phyloP scores from a whole-genome alignment of 2,797 vertebrate species.

The Brachyalestes nurse region DNA sequence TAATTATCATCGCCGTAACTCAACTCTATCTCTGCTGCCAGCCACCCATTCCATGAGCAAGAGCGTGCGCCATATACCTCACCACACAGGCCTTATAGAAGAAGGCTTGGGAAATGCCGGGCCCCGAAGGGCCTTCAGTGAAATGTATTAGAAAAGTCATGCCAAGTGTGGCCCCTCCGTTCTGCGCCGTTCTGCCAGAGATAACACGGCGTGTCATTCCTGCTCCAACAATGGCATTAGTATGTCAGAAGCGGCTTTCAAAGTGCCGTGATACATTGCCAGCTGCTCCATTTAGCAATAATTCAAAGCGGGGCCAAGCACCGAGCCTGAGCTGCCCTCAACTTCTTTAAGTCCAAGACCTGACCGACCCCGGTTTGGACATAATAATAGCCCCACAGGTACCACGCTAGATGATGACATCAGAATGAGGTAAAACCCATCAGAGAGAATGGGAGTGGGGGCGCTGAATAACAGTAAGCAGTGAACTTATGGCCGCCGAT shows the following conservation, averaged over 20 bases:
- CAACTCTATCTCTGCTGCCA: slow-evolving; percentile 24
- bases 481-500: background rate
- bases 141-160: slow-evolving; percentile 53
- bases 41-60: slow-evolving; percentile 15
- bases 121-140: slow-evolving; percentile 18
- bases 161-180: slow-evolving; percentile 46
- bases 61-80: slow-evolving; percentile 2
- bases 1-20: slow-evolving; percentile 43
- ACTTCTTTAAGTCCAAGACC: slow-evolving; percentile 19
- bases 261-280: slow-evolving; percentile 48
- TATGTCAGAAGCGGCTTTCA: slow-evolving; percentile 53
- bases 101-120: slow-evolving; percentile 21
- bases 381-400: slow-evolving; percentile 23
- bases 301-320: slow-evolving; percentile 42
- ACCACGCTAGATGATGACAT: slow-evolving; percentile 41
- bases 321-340: slow-evolving; percentile 41
- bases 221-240: slow-evolving; percentile 62
- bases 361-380: slow-evolving; percentile 23
- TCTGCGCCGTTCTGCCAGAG: slow-evolving; percentile 49
- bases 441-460: background rate
- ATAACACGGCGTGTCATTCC: slow-evolving; percentile 53
- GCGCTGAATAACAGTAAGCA: background rate
- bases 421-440: slow-evolving; percentile 27
- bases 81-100: slow-evolving; percentile 27
- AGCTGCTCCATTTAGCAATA: slow-evolving; percentile 58